A percentile compares a stretch with the other conserved stretches of the same genome.
These are phyloP conservation scores for Ursus arctos DNA, from an alignment of 2,113 vertebrate species.

Conservation along the genomic window DNA sequence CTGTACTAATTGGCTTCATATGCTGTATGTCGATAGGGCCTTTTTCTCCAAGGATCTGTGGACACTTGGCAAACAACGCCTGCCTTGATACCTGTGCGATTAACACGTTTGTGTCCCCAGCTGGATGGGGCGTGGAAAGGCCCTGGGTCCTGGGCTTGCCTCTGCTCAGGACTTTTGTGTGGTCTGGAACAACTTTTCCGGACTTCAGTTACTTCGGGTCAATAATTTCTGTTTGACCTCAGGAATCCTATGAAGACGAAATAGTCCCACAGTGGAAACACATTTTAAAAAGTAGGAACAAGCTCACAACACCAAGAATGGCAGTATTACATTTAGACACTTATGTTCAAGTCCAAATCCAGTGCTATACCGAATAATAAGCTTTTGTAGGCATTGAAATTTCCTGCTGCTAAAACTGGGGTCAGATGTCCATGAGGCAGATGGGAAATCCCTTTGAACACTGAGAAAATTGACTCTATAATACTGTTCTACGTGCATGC, in stretches of 20 bases:
- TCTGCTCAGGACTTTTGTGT: background rate
- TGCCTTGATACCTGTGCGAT: background rate
- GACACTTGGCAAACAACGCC: background rate
- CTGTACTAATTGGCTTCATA: background rate
- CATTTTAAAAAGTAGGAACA: constrained; percentile 45
- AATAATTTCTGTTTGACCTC: constrained; percentile 13
- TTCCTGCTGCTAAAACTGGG: constrained; percentile 40
- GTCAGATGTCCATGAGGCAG: background rate
- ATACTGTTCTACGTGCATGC: background rate
- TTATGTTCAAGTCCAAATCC: constrained; percentile 23
- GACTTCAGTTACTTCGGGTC: constrained; percentile 2
- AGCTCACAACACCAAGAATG: background rate
- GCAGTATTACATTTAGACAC: background rate
- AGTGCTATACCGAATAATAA: background rate
- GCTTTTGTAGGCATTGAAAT: background rate
- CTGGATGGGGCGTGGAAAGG: background rate
- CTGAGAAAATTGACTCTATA: background rate
- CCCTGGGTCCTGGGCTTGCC: background rate
- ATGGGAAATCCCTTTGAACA: background rate
- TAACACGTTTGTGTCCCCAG: background rate
- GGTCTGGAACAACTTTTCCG: background rate
- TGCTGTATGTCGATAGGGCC: background rate
- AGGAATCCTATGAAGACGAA: constrained; percentile 8
- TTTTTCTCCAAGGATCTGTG: constrained; percentile 25
- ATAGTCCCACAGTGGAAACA: background rate